Conservation (phyloP, 2,888 invertebrate genomes). For the Lysandra coridon region DNA sequence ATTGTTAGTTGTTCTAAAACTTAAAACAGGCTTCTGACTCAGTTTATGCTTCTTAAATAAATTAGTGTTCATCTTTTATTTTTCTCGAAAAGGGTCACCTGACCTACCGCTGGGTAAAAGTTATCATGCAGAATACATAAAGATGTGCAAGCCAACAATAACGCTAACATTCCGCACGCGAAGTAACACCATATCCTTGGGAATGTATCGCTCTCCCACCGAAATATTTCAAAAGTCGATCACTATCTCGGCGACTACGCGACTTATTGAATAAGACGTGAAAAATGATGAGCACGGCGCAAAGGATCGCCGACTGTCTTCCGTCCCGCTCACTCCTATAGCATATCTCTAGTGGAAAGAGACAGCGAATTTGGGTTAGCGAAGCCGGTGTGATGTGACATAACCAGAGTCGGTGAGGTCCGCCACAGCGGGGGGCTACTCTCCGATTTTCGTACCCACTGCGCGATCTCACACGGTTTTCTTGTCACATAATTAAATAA, state of each 20-base stretch:
- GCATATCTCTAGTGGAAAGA: constrained; percentile 49
- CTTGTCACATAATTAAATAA: constrained; percentile 75
- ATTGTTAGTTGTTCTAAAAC: neutral
- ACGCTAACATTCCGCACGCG: constrained; percentile 71
- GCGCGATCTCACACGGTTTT: constrained; percentile 63
- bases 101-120: constrained; percentile 17
- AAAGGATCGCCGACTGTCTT: constrained; percentile 70
- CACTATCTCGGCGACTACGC: constrained; percentile 76
- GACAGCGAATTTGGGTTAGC: constrained; percentile 66
- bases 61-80: constrained; percentile 17
- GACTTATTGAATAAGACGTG: constrained; percentile 80
- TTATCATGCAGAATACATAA: constrained; percentile 21
- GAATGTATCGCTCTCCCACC: constrained; percentile 73
- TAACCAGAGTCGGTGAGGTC: constrained; percentile 67
- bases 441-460: constrained; percentile 55
- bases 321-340: constrained; percentile 53
- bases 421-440: constrained; percentile 64
- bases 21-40: constrained; percentile 1
- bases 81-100: constrained; percentile 14
- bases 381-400: constrained; percentile 71
- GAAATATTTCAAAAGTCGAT: constrained; percentile 78
- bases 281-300: constrained; percentile 75
- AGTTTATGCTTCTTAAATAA: neutral
- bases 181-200: constrained; percentile 80
- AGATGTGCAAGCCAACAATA: constrained; percentile 43